Percentiles rank a stretch among this genome's conserved stretches.
Conservation (phyloP, 1,140 invertebrate species). For the Propsilocerus akamusi region DNA sequence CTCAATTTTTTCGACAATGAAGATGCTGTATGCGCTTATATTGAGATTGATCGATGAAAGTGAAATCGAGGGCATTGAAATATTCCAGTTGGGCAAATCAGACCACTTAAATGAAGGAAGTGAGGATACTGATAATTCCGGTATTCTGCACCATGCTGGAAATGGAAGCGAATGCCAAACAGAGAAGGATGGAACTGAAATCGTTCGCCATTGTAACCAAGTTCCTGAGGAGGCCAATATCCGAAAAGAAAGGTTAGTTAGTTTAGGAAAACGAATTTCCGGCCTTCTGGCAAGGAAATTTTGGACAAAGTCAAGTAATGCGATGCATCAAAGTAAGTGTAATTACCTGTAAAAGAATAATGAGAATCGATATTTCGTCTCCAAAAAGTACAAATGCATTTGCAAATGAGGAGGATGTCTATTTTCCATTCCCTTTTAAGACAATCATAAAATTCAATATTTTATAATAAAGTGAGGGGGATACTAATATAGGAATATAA, state of each 20-base stretch:
- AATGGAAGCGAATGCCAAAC: neutral
- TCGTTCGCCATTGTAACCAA: neutral
- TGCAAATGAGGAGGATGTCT: too few species aligned
- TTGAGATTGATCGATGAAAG: too few species aligned
- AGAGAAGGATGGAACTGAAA: neutral
- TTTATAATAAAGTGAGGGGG: too few species aligned
- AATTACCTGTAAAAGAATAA: neutral
- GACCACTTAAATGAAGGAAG: too few species aligned
- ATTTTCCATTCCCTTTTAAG: too few species aligned
- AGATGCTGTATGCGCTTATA: conserved; percentile 13
- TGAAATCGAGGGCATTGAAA: neutral
- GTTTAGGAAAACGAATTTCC: neutral
- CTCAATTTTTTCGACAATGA: conserved; percentile 15
- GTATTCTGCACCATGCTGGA: neutral
- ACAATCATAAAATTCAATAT: too few species aligned
- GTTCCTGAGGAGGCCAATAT: neutral
- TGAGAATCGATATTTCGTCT: neutral
- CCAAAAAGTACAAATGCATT: too few species aligned
- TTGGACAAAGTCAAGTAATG: neutral
- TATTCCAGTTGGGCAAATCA: too few species aligned
- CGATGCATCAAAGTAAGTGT: neutral
- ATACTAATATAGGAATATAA: too few species aligned
- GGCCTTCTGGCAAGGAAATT: neutral
- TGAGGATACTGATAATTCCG: too few species aligned
- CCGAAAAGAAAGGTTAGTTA: neutral